Base-by-base conservation (phyloP, 2,888 invertebrate genomes). In the Hyalella azteca region DNA sequence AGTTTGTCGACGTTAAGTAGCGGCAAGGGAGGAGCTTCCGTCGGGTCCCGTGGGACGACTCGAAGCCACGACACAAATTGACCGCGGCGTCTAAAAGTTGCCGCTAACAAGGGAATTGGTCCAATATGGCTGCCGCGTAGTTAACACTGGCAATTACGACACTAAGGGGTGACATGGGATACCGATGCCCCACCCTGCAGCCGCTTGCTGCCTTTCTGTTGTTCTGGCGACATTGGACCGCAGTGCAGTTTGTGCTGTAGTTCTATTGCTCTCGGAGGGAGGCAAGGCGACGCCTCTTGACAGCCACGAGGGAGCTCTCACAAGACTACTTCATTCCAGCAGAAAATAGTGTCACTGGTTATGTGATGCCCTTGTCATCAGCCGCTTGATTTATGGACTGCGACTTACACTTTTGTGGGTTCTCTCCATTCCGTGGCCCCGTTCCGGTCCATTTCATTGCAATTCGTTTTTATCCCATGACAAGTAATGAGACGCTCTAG, bases 71-170 rank as follows among this genome's bases (percentile, higher is more conserved):
- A 83, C 83, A 83, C 81, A 83, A 83, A 83, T 83, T 83, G 83
- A 83, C 83, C 83, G 79, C 83, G 80, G 81, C 81, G 79, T 81
- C 81, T 83, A 83, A 83, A 83, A 83, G 81, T 83, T 81, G 81
- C 80, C 83, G 81, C 81, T 83, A 83, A 83, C 83, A 83, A 81
- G 83, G 83, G 81, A 83, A 83, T 81, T 83, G 83, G 81, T 81
- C 81, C 83, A 83, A 83, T 83, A 83, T 83, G 83, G 83, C 81
- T 78, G 75, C 75, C 75, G 80, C 81, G 79, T 83, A 83, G 83
- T 83, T 83, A 83, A 83, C 83, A 83, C 78, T 83, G 83, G 81
- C 83, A 83, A 83, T 83, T 83, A 83, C 83, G 48, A 78, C 79
- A 60, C 76, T 78, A 78, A 83, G 78, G 79, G 80, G 83, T 54